Percentiles rank a stretch among this genome's conserved stretches.
phyloP scores from a whole-genome alignment of 1,140 invertebrate species.

The Procambarus clarkii region DNA sequence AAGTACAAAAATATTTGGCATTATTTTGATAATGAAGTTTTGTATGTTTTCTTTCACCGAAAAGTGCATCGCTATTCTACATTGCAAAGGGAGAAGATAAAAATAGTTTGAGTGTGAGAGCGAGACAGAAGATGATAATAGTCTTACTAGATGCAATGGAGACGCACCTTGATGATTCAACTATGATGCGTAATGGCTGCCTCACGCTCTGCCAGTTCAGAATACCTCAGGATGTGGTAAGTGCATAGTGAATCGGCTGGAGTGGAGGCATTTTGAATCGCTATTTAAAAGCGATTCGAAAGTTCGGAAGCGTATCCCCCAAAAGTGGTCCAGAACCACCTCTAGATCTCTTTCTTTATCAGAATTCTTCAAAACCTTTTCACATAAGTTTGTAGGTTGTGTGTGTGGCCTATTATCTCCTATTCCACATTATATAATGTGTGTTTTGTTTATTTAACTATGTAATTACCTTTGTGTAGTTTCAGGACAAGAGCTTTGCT shows the following conservation, averaged over 20 bases:
- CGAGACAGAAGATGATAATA: slow-evolving; percentile 87
- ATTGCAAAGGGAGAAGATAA: slow-evolving; percentile 92
- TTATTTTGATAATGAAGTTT: not conserved
- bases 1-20: not conserved
- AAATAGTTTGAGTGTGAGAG: slow-evolving; percentile 79
- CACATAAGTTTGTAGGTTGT: no score
- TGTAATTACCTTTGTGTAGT: no score
- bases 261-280: no score
- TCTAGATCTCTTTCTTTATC: no score
- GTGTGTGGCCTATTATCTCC: no score
- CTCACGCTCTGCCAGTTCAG: slow-evolving; percentile 95
- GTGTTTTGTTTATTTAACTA: no score
- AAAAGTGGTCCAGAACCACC: no score
- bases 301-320: no score
- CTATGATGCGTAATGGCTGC: slow-evolving; percentile 97
- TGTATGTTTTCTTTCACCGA: slow-evolving; percentile 60
- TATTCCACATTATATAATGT: no score
- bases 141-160: slow-evolving; percentile 92
- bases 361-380: no score
- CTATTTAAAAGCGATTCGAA: no score
- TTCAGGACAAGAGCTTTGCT: no score
- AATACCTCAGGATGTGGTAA: slow-evolving; percentile 95
- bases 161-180: slow-evolving; percentile 87
- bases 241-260: not conserved
- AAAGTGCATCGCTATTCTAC: slow-evolving; percentile 94